Evolutionary conservation across 2,888 invertebrate genomes (phyloP), one percentile per base, ranked within the genome.

Genomic region (Syrphus vitripennis): DNA sequence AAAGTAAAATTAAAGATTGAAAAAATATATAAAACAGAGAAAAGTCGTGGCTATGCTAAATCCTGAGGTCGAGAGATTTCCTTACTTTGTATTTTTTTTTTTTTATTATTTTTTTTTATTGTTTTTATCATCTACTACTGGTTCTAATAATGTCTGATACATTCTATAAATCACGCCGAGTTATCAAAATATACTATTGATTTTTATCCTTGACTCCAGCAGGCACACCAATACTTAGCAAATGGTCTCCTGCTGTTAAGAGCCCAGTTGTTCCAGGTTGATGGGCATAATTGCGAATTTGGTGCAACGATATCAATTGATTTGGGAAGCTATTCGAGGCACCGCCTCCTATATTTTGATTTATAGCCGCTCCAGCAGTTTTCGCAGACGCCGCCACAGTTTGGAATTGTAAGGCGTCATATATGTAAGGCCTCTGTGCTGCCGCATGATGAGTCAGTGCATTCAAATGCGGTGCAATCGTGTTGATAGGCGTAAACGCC

Each of bases 251-350:
- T 81, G 95, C 94, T 93, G 95, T 94, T 84, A 96, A 93, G 87
- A 95, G 94, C 88, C 96, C 95, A 55, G 89, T 89, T 67, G 90
- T 90, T 40, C 91, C 90, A 59, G 98, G 98, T 92, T 98, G 98
- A 92, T 97, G 97, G 88, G 97, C 97, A 93, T 98, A 98, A 93
- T 98, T 98, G 93, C 98, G 95, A 91, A 98, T 98, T 93, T 98
- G 98, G 93, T 98, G 98, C 90, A 98, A 94, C 88, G 98, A 97
- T 92, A 98, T 98, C 92, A 98, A 94, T 93, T 98, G 98, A 92
- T 98, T 97, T 72, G 98, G 98, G 92, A 98, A 98, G 71, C 94
- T 93, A 65, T 95, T 94, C 1, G 95, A 94, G 16, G 82, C 16
- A 90, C 90, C 9, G 89, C 90, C 9, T 94, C 93, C 89, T 94